phyloP scores from a whole-genome alignment of 2,113 vertebrate genomes.

The Pitta sordida region DNA sequence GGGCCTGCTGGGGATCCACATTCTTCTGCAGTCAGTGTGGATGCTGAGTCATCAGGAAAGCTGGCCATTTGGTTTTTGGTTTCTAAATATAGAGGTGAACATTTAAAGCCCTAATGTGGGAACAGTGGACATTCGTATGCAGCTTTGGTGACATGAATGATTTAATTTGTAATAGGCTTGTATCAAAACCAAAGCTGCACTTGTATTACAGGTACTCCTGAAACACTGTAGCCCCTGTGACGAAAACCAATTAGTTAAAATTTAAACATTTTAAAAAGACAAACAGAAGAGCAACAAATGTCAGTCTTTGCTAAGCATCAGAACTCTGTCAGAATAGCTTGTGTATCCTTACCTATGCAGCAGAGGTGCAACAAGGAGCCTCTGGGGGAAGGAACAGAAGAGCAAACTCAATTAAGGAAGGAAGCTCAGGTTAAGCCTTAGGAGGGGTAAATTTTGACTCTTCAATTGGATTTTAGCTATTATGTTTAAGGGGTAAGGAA shows the following conservation, averaged over 20 bases:
- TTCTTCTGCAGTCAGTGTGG: conserved; percentile 24
- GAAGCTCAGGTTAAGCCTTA: neutral
- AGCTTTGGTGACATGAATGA: neutral
- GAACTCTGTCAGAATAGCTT: neutral
- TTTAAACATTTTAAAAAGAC: neutral
- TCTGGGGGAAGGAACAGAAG: neutral
- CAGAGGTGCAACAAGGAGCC: neutral
- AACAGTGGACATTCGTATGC: neutral
- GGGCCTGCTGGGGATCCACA: neutral
- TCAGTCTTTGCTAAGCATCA: neutral
- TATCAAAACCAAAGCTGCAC: neutral
- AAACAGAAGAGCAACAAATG: neutral
- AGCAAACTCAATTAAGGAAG: neutral
- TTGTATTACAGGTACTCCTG: fast-evolving
- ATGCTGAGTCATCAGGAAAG: conserved; percentile 47
- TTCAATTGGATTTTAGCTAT: neutral
- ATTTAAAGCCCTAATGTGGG: conserved; percentile 7
- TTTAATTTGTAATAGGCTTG: neutral
- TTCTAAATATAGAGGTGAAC: conserved; percentile 51
- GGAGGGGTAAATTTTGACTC: neutral
- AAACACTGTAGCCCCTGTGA: neutral
- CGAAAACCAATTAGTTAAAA: neutral
- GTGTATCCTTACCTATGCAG: neutral
- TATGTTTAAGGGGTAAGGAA: neutral
- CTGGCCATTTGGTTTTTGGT: conserved; percentile 24